phyloP scores from a whole-genome alignment of 2,797 vertebrate genomes.

The Peromyscus melanophrys region DNA sequence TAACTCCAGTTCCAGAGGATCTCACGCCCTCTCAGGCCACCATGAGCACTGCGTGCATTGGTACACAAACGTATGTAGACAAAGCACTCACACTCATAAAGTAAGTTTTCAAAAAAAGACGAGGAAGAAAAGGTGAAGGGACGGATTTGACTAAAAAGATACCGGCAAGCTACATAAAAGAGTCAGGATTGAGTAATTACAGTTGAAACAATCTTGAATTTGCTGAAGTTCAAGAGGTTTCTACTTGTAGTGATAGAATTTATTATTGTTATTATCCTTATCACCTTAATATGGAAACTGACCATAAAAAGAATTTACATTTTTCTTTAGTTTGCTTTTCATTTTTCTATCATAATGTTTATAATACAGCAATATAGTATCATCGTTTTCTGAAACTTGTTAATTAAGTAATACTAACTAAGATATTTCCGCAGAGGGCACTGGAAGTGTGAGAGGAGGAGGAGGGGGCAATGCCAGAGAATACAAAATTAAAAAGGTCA shows the following conservation, averaged over 20 bases:
- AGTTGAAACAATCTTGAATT: background rate
- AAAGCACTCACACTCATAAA: background rate
- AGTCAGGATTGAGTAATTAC: background rate
- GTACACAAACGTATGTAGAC: background rate
- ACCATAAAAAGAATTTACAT: constrained; percentile 41
- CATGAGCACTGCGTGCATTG: too few species aligned
- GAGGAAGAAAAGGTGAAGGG: background rate
- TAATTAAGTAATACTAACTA: constrained; percentile 70
- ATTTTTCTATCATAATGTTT: constrained; percentile 49
- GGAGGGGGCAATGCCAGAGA: constrained; percentile 96
- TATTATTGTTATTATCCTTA: background rate
- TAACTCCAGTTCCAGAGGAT: background rate
- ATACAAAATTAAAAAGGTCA: constrained; percentile 94
- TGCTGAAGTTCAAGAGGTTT: background rate
- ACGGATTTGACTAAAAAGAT: constrained; percentile 22
- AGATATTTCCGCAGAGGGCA: constrained; percentile 92
- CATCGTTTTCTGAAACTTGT: constrained; percentile 34
- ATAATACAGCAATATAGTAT: background rate
- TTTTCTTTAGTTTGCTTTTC: constrained; percentile 43
- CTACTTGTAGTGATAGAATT: background rate
- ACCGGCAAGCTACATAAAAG: constrained; percentile 15
- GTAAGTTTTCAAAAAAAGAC: background rate
- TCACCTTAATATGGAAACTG: background rate
- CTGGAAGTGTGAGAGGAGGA: constrained; percentile 93
- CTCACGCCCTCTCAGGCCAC: background rate